These are phyloP conservation scores for Yoshiicerus persimilis DNA, from an alignment of 1,140 invertebrate species.

Conservation along the genomic window DNA sequence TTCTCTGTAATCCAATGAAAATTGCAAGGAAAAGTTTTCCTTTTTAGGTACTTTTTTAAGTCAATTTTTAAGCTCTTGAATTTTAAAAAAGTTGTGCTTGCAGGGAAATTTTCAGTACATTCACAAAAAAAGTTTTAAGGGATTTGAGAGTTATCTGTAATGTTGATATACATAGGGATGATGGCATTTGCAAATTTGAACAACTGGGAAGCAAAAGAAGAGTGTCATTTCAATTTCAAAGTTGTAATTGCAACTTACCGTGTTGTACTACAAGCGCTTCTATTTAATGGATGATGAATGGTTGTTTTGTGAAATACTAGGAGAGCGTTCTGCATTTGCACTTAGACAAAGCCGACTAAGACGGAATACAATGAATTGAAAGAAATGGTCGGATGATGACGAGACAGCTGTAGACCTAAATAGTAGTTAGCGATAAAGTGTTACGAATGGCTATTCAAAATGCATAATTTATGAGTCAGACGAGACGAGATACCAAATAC, in stretches of 20 bases:
- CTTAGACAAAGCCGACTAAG: neutral
- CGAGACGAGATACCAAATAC: neutral
- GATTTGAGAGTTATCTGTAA: too few species aligned
- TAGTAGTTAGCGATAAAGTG: neutral
- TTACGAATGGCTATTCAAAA: neutral
- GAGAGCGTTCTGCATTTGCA: neutral
- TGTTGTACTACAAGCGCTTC: too few species aligned
- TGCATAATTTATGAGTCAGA: neutral
- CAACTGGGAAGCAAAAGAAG: neutral
- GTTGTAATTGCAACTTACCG: too few species aligned
- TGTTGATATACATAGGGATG: too few species aligned
- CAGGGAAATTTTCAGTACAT: too few species aligned
- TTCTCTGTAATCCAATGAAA: too few species aligned
- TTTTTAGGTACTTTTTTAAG: too few species aligned
- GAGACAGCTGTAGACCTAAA: neutral
- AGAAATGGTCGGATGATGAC: neutral
- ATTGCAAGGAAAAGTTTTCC: too few species aligned
- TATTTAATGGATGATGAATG: neutral
- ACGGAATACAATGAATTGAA: neutral
- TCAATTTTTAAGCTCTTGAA: too few species aligned
- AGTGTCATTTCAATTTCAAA: neutral
- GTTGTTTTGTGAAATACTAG: neutral
- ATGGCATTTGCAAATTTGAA: too few species aligned
- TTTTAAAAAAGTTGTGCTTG: too few species aligned
- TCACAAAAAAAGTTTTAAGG: too few species aligned